Conservation (phyloP, 2,888 invertebrate genomes). For the Eristalinus sepulchralis region DNA sequence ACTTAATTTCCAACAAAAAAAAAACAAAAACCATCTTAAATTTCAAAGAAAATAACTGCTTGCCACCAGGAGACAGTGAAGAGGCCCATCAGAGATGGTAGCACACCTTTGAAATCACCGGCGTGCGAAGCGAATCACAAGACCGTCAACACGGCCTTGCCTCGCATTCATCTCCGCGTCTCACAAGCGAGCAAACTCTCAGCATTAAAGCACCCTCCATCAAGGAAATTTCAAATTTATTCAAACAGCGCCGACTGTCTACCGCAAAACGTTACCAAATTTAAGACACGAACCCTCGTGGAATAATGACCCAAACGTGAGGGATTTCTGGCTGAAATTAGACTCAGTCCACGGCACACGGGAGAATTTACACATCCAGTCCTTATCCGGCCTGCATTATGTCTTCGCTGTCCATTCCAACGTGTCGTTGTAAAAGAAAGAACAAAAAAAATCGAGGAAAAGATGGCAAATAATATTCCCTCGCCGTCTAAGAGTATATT, state of each 20-base stretch:
- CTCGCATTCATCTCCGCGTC: neutral
- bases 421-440: neutral
- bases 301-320: slow-evolving; percentile 32
- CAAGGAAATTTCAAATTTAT: slow-evolving; percentile 18
- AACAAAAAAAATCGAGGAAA: neutral
- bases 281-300: slow-evolving; percentile 34
- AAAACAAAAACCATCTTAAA: too few species aligned
- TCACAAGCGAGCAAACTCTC: neutral
- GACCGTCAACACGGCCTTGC: neutral
- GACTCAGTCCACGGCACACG: neutral
- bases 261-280: slow-evolving; percentile 22
- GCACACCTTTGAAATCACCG: neutral
- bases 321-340: slow-evolving; percentile 32
- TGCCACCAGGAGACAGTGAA: neutral
- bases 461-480: neutral
- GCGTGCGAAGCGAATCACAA: neutral
- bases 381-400: neutral
- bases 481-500: neutral
- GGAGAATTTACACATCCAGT: neutral
- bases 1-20: too few species aligned
- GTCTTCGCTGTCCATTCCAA: neutral
- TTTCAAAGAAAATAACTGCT: too few species aligned
- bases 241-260: slow-evolving; percentile 5
- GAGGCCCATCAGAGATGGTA: neutral
- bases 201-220: neutral